A percentile compares a stretch with the other conserved stretches of the same genome.
Evolutionary conservation across 2,888 invertebrate genomes (phyloP).

Genomic region (Coenonympha glycerion): DNA sequence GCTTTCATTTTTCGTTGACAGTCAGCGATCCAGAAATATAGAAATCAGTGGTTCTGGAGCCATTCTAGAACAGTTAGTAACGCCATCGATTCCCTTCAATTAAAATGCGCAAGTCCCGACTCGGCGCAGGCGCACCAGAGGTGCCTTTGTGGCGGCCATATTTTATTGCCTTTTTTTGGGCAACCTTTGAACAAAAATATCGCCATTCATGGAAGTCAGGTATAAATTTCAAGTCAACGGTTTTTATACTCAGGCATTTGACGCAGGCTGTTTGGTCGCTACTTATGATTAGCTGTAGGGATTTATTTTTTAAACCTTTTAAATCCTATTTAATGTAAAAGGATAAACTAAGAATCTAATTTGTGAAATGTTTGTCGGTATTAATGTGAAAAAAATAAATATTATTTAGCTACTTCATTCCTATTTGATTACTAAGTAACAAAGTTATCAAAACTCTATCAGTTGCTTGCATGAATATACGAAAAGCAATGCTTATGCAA

Average conservation of each 20-base stretch:
- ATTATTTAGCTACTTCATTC: too few species aligned
- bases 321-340: neutral
- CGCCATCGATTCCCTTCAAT: slow-evolving; percentile 33
- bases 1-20: too few species aligned
- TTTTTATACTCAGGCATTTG: slow-evolving; percentile 44
- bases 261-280: slow-evolving; percentile 42
- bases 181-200: slow-evolving; percentile 58
- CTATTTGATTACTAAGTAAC: neutral
- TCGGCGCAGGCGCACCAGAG: slow-evolving; percentile 60
- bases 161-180: slow-evolving; percentile 61
- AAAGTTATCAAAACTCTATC: too few species aligned
- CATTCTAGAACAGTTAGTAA: slow-evolving; percentile 29
- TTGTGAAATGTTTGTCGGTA: neutral
- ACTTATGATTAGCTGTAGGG: slow-evolving; percentile 35
- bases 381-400: too few species aligned
- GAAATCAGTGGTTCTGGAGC: neutral
- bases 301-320: slow-evolving; percentile 18
- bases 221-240: slow-evolving; percentile 58
- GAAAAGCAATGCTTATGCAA: too few species aligned
- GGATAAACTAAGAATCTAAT: neutral
- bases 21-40: too few species aligned
- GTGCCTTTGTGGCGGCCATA: slow-evolving; percentile 70
- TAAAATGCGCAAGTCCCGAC: slow-evolving; percentile 62
- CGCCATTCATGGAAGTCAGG: slow-evolving; percentile 70
- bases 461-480: too few species aligned